Conservation (phyloP, 2,797 vertebrate genomes). For the Danio kyathit region DNA sequence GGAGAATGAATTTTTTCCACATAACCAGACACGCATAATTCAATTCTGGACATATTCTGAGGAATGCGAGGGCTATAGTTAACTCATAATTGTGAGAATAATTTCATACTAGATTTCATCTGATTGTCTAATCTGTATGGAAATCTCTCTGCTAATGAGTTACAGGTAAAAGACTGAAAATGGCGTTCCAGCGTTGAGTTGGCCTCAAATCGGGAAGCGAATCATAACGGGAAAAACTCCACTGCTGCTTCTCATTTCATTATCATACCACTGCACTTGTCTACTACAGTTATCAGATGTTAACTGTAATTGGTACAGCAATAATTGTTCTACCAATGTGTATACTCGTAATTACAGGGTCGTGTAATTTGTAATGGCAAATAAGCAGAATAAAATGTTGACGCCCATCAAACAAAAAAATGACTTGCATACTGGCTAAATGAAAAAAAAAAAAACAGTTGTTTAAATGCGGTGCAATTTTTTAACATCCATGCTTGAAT, state of each 20-base stretch:
- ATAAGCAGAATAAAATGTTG: neutral
- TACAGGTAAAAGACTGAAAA: conserved; percentile 28
- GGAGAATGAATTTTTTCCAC: conserved; percentile 20
- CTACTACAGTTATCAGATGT: conserved; percentile 32
- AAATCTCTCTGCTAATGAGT: conserved; percentile 41
- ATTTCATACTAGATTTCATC: conserved; percentile 34
- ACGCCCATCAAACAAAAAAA: neutral
- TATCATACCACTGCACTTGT: conserved; percentile 9
- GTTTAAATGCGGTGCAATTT: conserved; percentile 40
- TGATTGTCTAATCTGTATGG: conserved; percentile 42
- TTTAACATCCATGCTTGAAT: conserved; percentile 48
- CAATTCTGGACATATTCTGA: conserved; percentile 13
- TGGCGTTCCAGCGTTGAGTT: neutral
- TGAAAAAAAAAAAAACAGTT: conserved; percentile 8
- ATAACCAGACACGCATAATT: conserved; percentile 11
- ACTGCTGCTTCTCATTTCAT: conserved; percentile 25
- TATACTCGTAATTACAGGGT: conserved; percentile 8
- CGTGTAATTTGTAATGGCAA: neutral
- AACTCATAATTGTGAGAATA: conserved; percentile 33
- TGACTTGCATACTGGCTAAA: conserved; percentile 3
- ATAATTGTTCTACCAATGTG: conserved; percentile 13
- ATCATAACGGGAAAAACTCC: neutral
- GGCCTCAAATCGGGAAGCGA: neutral
- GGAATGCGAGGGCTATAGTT: conserved; percentile 11
- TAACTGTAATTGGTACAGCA: conserved; percentile 33